Conservation (phyloP, 2,113 vertebrate species). For the Heterocephalus glaber region DNA sequence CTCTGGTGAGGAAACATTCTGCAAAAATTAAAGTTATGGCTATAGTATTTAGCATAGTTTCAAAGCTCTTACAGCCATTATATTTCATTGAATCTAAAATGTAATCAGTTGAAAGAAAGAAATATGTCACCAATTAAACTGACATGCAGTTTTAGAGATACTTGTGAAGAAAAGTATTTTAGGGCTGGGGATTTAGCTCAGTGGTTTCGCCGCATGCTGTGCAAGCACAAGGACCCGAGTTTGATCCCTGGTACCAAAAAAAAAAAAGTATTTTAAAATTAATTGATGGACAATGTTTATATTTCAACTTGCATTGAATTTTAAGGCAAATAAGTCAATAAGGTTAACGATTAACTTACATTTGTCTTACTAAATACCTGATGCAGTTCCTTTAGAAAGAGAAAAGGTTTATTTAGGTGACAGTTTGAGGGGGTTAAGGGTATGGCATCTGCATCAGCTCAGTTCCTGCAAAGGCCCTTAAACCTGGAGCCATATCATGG, state of each 20-base stretch:
- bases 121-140: constrained; percentile 8
- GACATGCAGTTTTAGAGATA: neutral
- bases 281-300: neutral
- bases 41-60: constrained; percentile 13
- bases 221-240: no score
- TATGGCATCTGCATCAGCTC: neutral
- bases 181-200: no score
- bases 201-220: no score
- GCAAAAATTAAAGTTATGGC: constrained; percentile 39
- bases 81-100: constrained; percentile 53
- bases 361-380: neutral
- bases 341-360: neutral
- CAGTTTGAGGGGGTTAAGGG: neutral
- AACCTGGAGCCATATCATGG: neutral
- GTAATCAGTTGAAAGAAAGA: neutral
- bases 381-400: neutral
- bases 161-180: neutral
- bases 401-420: neutral
- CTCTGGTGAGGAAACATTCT: constrained; percentile 23
- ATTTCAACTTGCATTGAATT: neutral
- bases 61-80: neutral
- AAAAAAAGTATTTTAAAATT: neutral
- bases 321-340: neutral
- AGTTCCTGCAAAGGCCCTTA: neutral
- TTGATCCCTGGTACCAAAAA: no score